Conservation (phyloP, 2,888 invertebrate genomes). For the Barypeithes pellucidus region DNA sequence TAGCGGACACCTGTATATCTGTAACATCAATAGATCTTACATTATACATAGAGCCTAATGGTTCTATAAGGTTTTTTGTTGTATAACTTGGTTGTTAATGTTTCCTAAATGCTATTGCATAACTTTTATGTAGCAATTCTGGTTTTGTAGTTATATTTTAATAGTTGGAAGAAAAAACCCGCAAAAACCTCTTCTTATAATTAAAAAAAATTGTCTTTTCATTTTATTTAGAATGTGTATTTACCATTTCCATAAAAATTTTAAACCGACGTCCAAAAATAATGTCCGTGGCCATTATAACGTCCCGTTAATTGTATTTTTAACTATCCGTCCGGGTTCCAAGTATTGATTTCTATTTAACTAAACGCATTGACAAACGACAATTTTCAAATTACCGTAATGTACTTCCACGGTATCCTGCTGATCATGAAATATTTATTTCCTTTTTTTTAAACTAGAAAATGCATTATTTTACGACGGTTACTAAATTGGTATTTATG, state of each 20-base stretch:
- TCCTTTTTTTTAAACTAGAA: neutral
- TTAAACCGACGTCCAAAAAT: neutral
- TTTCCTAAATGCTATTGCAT: no score
- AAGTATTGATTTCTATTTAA: conserved; percentile 23
- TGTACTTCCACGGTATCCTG: neutral
- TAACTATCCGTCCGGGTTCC: conserved; percentile 12
- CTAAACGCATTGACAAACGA: conserved; percentile 9
- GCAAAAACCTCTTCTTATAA: no score
- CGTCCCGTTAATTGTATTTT: conserved; percentile 23
- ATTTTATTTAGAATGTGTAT: no score
- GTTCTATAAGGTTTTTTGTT: no score
- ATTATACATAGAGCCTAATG: no score
- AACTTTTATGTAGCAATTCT: no score
- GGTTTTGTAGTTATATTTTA: no score
- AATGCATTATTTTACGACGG: neutral
- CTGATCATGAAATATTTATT: neutral
- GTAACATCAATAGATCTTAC: no score
- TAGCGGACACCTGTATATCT: no score
- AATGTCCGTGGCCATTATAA: conserved; percentile 1
- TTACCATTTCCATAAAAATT: neutral
- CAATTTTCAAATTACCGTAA: conserved; percentile 21
- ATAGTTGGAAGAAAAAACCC: no score
- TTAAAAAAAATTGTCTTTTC: no score
- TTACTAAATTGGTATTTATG: neutral
- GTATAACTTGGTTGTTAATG: no score